Base-by-base conservation (phyloP, 2,888 invertebrate species). In the Parthenolecanium corni region DNA sequence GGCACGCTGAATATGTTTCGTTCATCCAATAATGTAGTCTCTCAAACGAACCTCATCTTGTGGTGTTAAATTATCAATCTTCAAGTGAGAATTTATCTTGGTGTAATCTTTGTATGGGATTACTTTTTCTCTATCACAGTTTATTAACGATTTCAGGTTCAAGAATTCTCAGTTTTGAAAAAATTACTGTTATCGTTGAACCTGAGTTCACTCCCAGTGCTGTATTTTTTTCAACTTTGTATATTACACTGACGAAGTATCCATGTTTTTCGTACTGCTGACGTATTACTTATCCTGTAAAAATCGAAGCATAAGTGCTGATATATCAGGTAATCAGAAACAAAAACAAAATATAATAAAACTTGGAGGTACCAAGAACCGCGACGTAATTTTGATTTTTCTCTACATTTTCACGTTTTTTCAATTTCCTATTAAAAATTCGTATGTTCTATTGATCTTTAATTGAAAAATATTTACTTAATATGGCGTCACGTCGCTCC, bases 161-260 rank as follows among this genome's bases (percentile, higher is more conserved):
- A 54, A 24, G 23, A 54, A 16, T 42, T n/a, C 62, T 14, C 23
- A 20, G 23, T 47, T 51, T 52, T 52, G 46, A 58, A 63, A 44
- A 52, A 64, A 38, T 56, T 69, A 20, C 64, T 69, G 58, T 65
- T 72, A 38, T 73, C 76, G 2, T 46, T 77, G 16, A 75, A 72
- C 58, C 65, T 76, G 14, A 70, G 72, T 5, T 68, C 71, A n/a
- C 73, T 78, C 64, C 82, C 82, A 3, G 72, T 81, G 3, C 72
- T 80, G 23, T 80, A 79, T 69, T 80, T 97, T 73, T 95, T 92
- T 73, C 85, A 86, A 2, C 87, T 90, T 72, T 76, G n/a, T 98
- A 0, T 98, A 91, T 74, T 98, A 98, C 72, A 97, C 97, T 0
- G 98, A 98, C 72, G 79, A 84, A 0, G 74, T 89, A 16, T 88